phyloP scores from a whole-genome alignment of 1,140 invertebrate species.

The Hyles euphorbiae region DNA sequence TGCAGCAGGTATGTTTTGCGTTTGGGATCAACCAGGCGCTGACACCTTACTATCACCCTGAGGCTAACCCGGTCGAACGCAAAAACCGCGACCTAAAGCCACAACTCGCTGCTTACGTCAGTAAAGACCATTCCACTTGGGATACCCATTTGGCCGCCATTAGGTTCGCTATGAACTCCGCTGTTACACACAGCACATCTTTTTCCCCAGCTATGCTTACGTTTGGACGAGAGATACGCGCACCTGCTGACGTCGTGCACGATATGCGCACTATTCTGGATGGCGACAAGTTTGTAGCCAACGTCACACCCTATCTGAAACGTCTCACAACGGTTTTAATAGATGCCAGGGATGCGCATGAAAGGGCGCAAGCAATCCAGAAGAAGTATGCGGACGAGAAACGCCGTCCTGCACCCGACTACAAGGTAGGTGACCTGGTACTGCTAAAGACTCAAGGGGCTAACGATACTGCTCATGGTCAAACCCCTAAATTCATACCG shows the following conservation, averaged over 20 bases:
- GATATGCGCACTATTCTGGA: slow-evolving; percentile 31
- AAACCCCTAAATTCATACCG: slow-evolving; percentile 20
- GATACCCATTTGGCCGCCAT: not conserved
- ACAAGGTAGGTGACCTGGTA: slow-evolving; percentile 19
- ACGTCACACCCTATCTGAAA: slow-evolving; percentile 38
- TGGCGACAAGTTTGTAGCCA: slow-evolving; percentile 38
- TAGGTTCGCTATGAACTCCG: slow-evolving; percentile 5
- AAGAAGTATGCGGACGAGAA: slow-evolving; percentile 10
- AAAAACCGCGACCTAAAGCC: slow-evolving; percentile 30
- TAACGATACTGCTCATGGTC: slow-evolving; percentile 20
- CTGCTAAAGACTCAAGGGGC: slow-evolving; percentile 20
- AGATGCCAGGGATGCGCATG: slow-evolving; percentile 23
- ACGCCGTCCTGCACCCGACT: slow-evolving; percentile 2
- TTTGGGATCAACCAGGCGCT: slow-evolving; percentile 32
- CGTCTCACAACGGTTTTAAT: slow-evolving; percentile 13
- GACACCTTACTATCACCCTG: slow-evolving; percentile 22
- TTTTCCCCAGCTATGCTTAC: slow-evolving; percentile 6
- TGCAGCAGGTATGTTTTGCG: slow-evolving; percentile 24
- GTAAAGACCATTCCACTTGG: slow-evolving; percentile 22
- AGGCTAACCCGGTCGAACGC: slow-evolving; percentile 25
- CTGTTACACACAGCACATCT: not conserved
- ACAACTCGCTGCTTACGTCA: slow-evolving; percentile 17
- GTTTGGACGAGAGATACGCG: slow-evolving; percentile 21
- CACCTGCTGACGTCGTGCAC: slow-evolving; percentile 20
- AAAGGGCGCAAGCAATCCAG: slow-evolving; percentile 8